These are phyloP conservation scores for Rhinolophus sinicus DNA, from an alignment of 2,113 vertebrate species.

Conservation along the genomic window DNA sequence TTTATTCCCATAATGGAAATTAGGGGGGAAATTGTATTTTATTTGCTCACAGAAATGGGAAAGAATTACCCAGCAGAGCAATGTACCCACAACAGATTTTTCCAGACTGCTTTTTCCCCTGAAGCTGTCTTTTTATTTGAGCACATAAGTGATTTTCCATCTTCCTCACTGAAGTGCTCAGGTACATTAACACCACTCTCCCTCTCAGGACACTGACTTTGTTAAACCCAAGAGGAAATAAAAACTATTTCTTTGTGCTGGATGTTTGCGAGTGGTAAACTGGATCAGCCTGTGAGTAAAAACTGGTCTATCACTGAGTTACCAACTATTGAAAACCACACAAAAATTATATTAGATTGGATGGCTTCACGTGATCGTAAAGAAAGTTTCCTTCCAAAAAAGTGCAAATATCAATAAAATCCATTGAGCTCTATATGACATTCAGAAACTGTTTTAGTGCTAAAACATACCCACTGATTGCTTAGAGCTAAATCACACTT, in stretches of 20 bases:
- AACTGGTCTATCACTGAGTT: constrained; percentile 54
- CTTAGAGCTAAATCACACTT: not conserved
- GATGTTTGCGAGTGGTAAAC: constrained; percentile 47
- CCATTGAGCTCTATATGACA: constrained; percentile 54
- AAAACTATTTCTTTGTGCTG: constrained; percentile 62
- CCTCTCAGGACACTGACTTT: constrained; percentile 59
- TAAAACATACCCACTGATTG: constrained; percentile 28
- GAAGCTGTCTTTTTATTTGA: constrained; percentile 77
- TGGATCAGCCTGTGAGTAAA: constrained; percentile 43
- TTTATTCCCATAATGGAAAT: constrained; percentile 68
- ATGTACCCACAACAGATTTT: constrained; percentile 71
- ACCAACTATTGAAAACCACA: constrained; percentile 63
- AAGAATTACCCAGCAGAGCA: constrained; percentile 74
- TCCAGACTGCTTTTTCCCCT: constrained; percentile 76
- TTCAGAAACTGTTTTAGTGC: constrained; percentile 45
- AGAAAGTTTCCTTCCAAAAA: constrained; percentile 34
- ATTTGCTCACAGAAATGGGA: constrained; percentile 76
- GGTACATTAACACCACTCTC: constrained; percentile 69
- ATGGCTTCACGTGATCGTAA: constrained; percentile 26
- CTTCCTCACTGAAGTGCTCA: constrained; percentile 76
- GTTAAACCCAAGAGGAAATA: constrained; percentile 64
- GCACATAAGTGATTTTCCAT: constrained; percentile 77
- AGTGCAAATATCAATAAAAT: constrained; percentile 45
- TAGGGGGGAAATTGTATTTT: not conserved
- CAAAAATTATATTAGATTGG: constrained; percentile 39